These are phyloP conservation scores for Lepidurus arcticus DNA, from an alignment of 1,140 invertebrate genomes.

Conservation along the genomic window DNA sequence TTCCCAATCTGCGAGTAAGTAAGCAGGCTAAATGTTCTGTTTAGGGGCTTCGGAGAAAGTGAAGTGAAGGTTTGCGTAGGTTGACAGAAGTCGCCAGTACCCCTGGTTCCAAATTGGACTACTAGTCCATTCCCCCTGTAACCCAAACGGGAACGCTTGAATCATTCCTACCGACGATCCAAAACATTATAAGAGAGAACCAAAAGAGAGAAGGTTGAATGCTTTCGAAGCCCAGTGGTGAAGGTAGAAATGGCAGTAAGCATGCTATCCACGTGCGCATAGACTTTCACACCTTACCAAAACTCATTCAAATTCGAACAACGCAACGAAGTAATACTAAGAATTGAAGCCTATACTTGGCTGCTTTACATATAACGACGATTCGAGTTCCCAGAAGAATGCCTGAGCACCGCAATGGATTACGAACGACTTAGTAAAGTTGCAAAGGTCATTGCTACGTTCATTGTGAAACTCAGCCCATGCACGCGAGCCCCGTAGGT, in stretches of 20 bases:
- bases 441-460: no score
- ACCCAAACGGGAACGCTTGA: not conserved
- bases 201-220: conserved; percentile 6
- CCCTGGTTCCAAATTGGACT: not conserved
- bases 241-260: not conserved
- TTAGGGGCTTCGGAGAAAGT: not conserved
- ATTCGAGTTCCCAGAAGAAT: no score
- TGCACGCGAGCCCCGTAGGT: no score
- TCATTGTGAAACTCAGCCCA: no score
- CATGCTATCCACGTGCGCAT: not conserved
- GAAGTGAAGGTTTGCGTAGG: conserved; percentile 16
- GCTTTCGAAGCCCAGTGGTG: not conserved
- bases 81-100: not conserved
- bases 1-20: not conserved
- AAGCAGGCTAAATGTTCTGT: not conserved
- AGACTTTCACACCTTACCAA: not conserved
- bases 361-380: no score
- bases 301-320: not conserved
- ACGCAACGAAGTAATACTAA: not conserved
- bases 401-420: no score
- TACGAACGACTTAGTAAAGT: no score
- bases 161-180: conserved; percentile 5
- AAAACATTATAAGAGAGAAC: not conserved
- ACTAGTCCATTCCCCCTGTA: not conserved
- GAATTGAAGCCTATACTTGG: not conserved